Percentiles rank a stretch among this genome's conserved stretches.
Evolutionary conservation across 1,140 invertebrate genomes (phyloP).

Genomic region (Ips nitidus): DNA sequence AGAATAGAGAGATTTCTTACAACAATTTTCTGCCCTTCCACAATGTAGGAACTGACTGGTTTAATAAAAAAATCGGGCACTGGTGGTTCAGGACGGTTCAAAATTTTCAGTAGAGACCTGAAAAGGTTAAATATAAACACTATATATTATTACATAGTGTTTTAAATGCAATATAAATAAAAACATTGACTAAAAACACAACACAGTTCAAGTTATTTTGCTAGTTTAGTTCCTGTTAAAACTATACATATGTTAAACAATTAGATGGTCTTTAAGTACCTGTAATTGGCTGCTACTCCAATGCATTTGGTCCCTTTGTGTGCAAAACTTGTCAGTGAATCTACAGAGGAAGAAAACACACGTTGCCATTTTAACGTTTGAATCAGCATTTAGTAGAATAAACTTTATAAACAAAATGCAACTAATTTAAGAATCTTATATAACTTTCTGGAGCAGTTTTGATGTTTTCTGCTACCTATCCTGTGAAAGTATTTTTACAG

Average conservation of each 20-base stretch:
- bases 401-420: background rate
- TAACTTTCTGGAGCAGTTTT: no score
- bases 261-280: constrained; percentile 43
- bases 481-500: no score
- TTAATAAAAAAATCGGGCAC: constrained; percentile 75
- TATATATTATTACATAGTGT: no score
- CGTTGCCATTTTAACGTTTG: background rate
- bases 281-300: constrained; percentile 57
- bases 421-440: no score
- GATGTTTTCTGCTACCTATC: no score
- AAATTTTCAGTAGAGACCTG: constrained; percentile 54
- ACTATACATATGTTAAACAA: background rate
- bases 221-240: no score
- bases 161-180: no score
- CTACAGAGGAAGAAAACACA: background rate
- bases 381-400: background rate
- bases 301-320: constrained; percentile 56
- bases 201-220: no score
- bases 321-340: constrained; percentile 43
- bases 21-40: constrained; percentile 65
- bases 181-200: background rate
- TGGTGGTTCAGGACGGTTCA: constrained; percentile 64
- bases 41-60: constrained; percentile 67
- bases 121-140: no score
- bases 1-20: constrained; percentile 51